These are phyloP conservation scores for Maniola hyperantus DNA, from an alignment of 2,888 invertebrate genomes.

Conservation along the genomic window DNA sequence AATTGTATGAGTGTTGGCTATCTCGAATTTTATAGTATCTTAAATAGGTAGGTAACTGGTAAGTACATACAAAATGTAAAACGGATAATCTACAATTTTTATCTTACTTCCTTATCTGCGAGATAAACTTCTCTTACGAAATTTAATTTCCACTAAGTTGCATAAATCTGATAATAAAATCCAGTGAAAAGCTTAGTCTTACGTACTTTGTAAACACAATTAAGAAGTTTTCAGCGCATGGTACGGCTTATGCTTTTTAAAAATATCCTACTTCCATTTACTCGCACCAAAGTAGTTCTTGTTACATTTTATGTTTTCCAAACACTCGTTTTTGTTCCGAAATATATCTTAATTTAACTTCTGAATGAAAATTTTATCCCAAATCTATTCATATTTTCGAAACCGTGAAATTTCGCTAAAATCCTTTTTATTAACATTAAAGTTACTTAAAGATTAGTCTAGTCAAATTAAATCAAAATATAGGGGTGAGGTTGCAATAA, in stretches of 20 bases:
- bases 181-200: conserved; percentile 13
- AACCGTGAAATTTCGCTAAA: too few relatives aligned
- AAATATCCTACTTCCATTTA: conserved; percentile 8
- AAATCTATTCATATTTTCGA: too few relatives aligned
- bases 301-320: neutral
- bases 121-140: conserved; percentile 3
- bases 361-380: neutral
- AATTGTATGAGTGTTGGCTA: too few relatives aligned
- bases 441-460: too few relatives aligned
- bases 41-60: too few relatives aligned
- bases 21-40: too few relatives aligned
- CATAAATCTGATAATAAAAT: conserved; percentile 20
- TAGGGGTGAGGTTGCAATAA: too few relatives aligned
- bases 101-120: neutral
- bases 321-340: neutral
- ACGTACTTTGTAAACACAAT: conserved; percentile 21
- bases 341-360: neutral
- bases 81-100: neutral
- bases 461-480: too few relatives aligned
- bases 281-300: neutral
- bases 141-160: conserved; percentile 15
- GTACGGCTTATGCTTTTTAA: conserved; percentile 2
- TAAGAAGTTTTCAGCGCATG: conserved; percentile 20
- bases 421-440: too few relatives aligned
- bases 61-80: too few relatives aligned